Evolutionary conservation across 2,888 invertebrate genomes (phyloP).

Genomic region (Sminthurinus aureus): DNA sequence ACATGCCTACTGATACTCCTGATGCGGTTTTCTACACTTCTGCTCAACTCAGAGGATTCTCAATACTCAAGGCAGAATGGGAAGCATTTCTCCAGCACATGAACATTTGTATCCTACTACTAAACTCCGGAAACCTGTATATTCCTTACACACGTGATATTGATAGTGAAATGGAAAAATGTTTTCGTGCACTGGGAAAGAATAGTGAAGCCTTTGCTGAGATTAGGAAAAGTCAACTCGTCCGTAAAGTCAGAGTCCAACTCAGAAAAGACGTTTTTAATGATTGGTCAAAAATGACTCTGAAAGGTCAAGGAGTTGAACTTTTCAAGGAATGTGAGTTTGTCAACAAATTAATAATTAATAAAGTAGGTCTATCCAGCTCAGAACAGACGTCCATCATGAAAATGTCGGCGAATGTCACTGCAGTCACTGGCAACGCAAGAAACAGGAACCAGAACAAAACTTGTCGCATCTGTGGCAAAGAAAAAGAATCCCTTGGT

Average conservation of each 20-base stretch:
- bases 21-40: constrained; percentile 37
- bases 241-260: neutral
- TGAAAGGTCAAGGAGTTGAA: neutral
- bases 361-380: neutral
- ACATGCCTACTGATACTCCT: constrained; percentile 36
- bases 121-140: constrained; percentile 2
- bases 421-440: neutral
- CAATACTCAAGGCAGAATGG: constrained; percentile 31
- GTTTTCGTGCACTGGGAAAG: neutral
- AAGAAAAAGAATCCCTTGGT: constrained; percentile 37
- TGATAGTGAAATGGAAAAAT: constrained; percentile 7
- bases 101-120: constrained; percentile 29
- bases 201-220: neutral
- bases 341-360: neutral
- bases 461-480: neutral
- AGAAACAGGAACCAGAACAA: neutral
- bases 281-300: constrained; percentile 19
- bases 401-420: constrained; percentile 13
- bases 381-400: neutral
- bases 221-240: neutral
- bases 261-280: constrained; percentile 19
- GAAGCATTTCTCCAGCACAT: constrained; percentile 35
- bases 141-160: neutral
- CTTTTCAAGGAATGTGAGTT: neutral
- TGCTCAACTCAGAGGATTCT: constrained; percentile 24